Percentiles rank a stretch among this genome's conserved stretches.
Conservation (phyloP, 1,140 invertebrate genomes). For the Coptotermes formosanus region DNA sequence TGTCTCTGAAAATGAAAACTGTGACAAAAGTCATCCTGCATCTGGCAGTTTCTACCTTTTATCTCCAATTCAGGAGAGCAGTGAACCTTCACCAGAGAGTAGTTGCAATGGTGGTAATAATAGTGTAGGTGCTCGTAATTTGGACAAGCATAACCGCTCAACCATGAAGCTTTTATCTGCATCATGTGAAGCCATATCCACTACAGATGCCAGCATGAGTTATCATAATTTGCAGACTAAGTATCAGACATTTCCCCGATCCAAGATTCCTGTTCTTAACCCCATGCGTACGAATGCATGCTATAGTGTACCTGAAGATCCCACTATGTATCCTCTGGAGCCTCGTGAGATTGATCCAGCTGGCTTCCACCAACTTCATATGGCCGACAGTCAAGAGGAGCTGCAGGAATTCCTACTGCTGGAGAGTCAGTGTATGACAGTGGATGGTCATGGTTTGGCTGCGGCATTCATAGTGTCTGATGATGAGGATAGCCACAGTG, state of each 20-base stretch:
- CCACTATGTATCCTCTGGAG: slow-evolving; percentile 55
- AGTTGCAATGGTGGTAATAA: slow-evolving; percentile 44
- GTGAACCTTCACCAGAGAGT: slow-evolving; percentile 53
- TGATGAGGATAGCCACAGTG: slow-evolving; percentile 3
- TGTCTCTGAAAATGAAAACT: slow-evolving; percentile 24
- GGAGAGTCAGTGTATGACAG: slow-evolving; percentile 61
- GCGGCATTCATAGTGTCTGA: slow-evolving; percentile 45
- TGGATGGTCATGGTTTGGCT: slow-evolving; percentile 51
- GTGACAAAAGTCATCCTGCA: background rate
- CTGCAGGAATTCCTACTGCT: slow-evolving; percentile 64
- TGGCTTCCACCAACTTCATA: slow-evolving; percentile 58
- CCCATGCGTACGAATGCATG: slow-evolving; percentile 36
- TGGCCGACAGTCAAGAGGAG: slow-evolving; percentile 62
- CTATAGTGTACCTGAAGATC: slow-evolving; percentile 44
- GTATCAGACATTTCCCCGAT: slow-evolving; percentile 57
- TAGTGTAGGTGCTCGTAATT: background rate
- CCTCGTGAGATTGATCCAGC: slow-evolving; percentile 59
- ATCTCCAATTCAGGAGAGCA: slow-evolving; percentile 60
- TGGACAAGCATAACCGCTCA: background rate
- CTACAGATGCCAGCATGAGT: slow-evolving; percentile 10
- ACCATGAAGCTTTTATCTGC: slow-evolving; percentile 33
- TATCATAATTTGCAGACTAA: slow-evolving; percentile 38
- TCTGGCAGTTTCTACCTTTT: slow-evolving; percentile 45
- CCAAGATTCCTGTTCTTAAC: slow-evolving; percentile 44
- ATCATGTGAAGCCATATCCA: slow-evolving; percentile 38